phyloP scores from a whole-genome alignment of 2,113 vertebrate genomes.

The Sorex fumeus region DNA sequence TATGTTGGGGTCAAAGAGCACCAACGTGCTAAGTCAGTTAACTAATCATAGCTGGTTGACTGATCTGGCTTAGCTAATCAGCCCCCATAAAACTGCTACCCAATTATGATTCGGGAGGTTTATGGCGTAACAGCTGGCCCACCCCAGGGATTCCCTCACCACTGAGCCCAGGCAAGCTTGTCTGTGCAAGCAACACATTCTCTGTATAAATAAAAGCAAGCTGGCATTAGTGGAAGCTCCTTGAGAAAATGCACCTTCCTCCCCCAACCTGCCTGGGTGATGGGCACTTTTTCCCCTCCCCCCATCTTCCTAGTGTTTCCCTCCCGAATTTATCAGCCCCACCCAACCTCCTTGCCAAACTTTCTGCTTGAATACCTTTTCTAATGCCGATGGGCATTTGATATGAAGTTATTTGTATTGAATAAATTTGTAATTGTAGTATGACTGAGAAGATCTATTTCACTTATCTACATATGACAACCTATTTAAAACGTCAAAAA shows the following conservation, averaged over 20 bases:
- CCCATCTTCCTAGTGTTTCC: too few species aligned
- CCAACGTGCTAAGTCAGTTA: not conserved
- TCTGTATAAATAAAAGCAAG: not conserved
- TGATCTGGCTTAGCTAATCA: not conserved
- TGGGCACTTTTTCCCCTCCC: too few species aligned
- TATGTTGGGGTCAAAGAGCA: not conserved
- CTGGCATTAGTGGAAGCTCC: not conserved
- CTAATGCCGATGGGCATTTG: too few species aligned
- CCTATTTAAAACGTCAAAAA: slow-evolving; percentile 5
- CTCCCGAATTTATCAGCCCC: too few species aligned
- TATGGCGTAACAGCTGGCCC: not conserved
- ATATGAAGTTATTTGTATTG: not conserved
- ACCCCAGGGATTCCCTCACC: not conserved
- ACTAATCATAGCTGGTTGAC: slow-evolving; percentile 1
- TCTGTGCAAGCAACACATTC: not conserved
- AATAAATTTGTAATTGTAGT: not conserved
- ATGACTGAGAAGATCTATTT: not conserved
- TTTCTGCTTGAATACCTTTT: too few species aligned
- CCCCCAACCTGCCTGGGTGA: too few species aligned
- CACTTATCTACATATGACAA: not conserved
- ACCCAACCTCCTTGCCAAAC: too few species aligned
- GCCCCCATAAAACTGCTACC: not conserved
- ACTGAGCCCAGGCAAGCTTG: not conserved
- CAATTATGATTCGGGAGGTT: not conserved
- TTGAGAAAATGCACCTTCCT: not conserved